Percentiles rank a stretch among this genome's conserved stretches.
Evolutionary conservation across 2,888 invertebrate genomes (phyloP).

Genomic region (Alitta virens): DNA sequence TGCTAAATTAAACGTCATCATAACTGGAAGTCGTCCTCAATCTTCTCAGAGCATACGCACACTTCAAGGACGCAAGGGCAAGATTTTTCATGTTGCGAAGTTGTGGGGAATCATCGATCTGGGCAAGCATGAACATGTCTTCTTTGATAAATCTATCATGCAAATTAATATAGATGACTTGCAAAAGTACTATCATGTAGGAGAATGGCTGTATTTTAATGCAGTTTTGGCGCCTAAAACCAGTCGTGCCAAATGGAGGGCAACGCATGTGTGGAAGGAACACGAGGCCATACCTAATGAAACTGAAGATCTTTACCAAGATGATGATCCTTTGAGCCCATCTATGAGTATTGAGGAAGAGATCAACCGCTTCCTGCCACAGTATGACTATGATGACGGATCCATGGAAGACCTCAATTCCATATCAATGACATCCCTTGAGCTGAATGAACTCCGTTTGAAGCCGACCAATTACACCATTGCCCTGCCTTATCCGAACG

Average conservation of each 20-base stretch:
- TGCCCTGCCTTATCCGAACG: neutral
- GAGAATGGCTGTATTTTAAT: slow-evolving; percentile 55
- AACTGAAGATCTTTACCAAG: slow-evolving; percentile 30
- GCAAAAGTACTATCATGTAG: slow-evolving; percentile 51
- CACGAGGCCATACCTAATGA: slow-evolving; percentile 49
- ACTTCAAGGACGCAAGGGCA: slow-evolving; percentile 47
- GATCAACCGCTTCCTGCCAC: slow-evolving; percentile 40
- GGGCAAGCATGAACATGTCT: slow-evolving; percentile 58
- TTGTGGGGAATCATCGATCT: slow-evolving; percentile 58
- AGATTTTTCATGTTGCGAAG: slow-evolving; percentile 57
- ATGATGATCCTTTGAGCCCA: slow-evolving; percentile 29
- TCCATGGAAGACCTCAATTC: slow-evolving; percentile 45
- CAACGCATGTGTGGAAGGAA: slow-evolving; percentile 56
- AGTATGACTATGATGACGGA: slow-evolving; percentile 47
- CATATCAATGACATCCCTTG: slow-evolving; percentile 54
- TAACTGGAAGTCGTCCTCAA: slow-evolving; percentile 51
- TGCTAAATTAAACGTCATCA: slow-evolving; percentile 53
- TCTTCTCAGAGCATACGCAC: slow-evolving; percentile 31
- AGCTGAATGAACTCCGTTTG: slow-evolving; percentile 39
- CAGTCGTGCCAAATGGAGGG: slow-evolving; percentile 56
- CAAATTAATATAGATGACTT: slow-evolving; percentile 53
- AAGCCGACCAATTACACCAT: slow-evolving; percentile 2
- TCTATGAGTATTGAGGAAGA: slow-evolving; percentile 52
- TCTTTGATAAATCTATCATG: slow-evolving; percentile 56
- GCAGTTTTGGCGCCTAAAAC: slow-evolving; percentile 56